phyloP scores from a whole-genome alignment of 2,888 invertebrate genomes.

The Tiphia femorata region DNA sequence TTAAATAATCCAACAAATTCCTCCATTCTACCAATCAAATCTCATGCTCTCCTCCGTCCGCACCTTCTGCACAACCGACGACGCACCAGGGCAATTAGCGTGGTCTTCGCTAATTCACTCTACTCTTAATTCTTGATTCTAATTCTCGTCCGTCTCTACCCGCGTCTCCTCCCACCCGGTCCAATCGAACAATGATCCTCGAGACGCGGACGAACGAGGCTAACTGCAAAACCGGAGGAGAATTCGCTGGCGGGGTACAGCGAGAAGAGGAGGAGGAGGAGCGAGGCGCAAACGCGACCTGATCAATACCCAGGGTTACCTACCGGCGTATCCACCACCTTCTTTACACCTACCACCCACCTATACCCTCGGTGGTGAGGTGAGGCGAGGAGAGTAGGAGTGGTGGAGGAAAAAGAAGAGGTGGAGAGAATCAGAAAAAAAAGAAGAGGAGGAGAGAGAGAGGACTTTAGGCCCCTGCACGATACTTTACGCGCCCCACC shows the following conservation, averaged over 20 bases:
- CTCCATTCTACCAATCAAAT: no score
- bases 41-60: no score
- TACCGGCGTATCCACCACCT: constrained; percentile 28
- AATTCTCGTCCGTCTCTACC: no score
- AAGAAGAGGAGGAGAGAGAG: background rate
- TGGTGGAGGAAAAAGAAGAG: constrained; percentile 14
- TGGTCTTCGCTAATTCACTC: no score
- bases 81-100: no score
- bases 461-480: no score
- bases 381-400: constrained; percentile 3
- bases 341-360: constrained; percentile 22
- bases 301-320: constrained; percentile 49
- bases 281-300: constrained; percentile 46
- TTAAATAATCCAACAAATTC: no score
- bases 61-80: no score
- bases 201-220: background rate
- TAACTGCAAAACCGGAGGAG: background rate
- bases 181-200: background rate
- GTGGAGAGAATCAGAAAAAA: background rate
- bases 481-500: no score
- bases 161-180: no score
- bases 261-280: background rate
- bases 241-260: constrained; percentile 41
- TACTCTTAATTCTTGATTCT: no score
- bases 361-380: constrained; percentile 10